Evolutionary conservation across 2,797 vertebrate species (phyloP), one percentile per base, ranked within the genome.

Genomic region (Esox masquinongy): DNA sequence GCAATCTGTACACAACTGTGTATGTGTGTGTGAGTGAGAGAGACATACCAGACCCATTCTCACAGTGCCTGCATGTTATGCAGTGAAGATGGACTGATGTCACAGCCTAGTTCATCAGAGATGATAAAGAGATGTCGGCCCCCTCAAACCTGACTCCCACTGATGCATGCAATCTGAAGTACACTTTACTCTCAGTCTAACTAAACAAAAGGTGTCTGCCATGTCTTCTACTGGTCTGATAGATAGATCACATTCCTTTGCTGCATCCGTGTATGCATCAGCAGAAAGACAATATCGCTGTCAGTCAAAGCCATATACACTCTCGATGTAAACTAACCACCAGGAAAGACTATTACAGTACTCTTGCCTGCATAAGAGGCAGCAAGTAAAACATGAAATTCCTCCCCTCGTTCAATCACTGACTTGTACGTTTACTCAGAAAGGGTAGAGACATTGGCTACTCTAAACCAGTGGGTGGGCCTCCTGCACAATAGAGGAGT

Each of bases 191-290:
- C 69, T 70, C 39, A 26, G 39, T 47, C 19, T 2, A 16, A 17
- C 49, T 70, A 19, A 15, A 9, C 36, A 67, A 47, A 47, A 11
- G 43, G 43, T 47, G 43, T 47, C 43, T 24, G 1, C n/a, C 17
- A 26, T 70, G 67, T 56, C 67, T 75, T 50, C 39, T 70, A 36
- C 7, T 36, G n/a, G 5, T n/a, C 56, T 24, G 56, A 61, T 61
- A 24, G 22, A 61, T 24, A 53, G 51, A n/a, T 19, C 82, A 74
- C 82, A 84, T 86, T 88, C 76, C 70, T 77, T 56, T 64, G 15
- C 34, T 56, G 63, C 15, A 29, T n/a, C 9, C 34, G 39, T 72
- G 53, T 51, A 16, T 61, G 29, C 79, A 36, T 66, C 22, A 74
- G 61, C 51, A 61, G 68, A 47, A 19, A 49, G 63, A 72, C 73